A percentile compares a stretch with the other conserved stretches of the same genome.
Conservation (phyloP, 2,888 invertebrate species). For the Drosophila robusta region DNA sequence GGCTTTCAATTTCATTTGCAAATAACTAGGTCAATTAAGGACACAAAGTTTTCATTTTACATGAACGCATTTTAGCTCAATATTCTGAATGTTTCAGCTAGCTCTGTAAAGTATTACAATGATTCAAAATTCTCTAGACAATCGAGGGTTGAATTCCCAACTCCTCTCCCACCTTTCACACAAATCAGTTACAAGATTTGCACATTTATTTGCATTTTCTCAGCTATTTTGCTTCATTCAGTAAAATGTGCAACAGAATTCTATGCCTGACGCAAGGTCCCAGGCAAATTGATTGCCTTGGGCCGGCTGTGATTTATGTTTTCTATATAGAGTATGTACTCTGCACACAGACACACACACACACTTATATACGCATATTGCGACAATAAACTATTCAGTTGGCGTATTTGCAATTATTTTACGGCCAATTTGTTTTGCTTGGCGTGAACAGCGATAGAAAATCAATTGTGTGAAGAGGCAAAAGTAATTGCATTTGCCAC, state of each 20-base stretch:
- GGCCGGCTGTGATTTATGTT: conserved; percentile 60
- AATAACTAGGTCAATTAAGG: neutral
- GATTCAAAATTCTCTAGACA: neutral
- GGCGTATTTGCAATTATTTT: conserved; percentile 74
- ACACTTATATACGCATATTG: conserved; percentile 21
- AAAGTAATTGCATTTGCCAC: conserved; percentile 67
- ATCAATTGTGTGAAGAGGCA: conserved; percentile 67
- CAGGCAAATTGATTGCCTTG: conserved; percentile 31
- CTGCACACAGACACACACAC: neutral
- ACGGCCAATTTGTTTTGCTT: conserved; percentile 71
- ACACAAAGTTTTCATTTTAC: neutral
- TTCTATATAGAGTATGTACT: neutral
- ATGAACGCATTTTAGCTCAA: neutral
- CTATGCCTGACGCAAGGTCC: conserved; percentile 2
- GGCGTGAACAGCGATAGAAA: conserved; percentile 61
- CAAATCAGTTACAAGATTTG: conserved; percentile 1
- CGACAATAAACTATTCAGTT: conserved; percentile 48
- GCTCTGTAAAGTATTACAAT: neutral
- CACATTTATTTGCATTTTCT: conserved; percentile 8
- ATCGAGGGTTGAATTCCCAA: neutral
- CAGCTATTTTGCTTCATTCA: conserved; percentile 9
- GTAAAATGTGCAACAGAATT: conserved; percentile 18
- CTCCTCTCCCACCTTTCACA: conserved; percentile 1
- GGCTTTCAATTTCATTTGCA: too few relatives aligned
- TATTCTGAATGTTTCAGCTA: neutral